Conservation (phyloP, 2,888 invertebrate genomes). For the Cryptophagus acutangulus region DNA sequence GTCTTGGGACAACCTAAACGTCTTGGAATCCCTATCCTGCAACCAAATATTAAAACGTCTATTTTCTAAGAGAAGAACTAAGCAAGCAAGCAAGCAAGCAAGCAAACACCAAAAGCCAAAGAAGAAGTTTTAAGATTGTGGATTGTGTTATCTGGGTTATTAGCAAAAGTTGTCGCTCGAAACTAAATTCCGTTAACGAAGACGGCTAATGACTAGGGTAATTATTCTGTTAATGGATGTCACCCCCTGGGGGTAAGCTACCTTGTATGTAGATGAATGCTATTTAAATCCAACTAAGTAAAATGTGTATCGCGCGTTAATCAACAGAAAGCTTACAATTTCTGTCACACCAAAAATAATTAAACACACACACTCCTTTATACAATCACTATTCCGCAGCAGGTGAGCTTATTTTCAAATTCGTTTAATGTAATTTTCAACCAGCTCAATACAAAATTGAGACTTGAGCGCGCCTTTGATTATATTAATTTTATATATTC, state of each 20-base stretch:
- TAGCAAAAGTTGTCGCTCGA: slow-evolving; percentile 18
- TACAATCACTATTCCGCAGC: no score
- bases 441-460: no score
- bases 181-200: slow-evolving; percentile 21
- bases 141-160: slow-evolving; percentile 18
- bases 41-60: no score
- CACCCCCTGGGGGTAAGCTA: slow-evolving; percentile 15
- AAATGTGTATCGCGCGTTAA: no score
- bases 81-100: no score
- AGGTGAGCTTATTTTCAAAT: neutral
- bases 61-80: no score
- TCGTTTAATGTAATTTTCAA: no score
- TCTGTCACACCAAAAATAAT: slow-evolving; percentile 3
- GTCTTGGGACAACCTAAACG: slow-evolving; percentile 55
- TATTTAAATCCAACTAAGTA: slow-evolving; percentile 10
- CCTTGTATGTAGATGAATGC: slow-evolving; percentile 1
- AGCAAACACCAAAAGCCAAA: no score
- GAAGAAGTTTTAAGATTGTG: slow-evolving; percentile 13
- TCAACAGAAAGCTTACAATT: slow-evolving; percentile 15
- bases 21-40: no score
- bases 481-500: slow-evolving; percentile 20
- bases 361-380: neutral
- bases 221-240: slow-evolving; percentile 25
- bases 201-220: slow-evolving; percentile 26
- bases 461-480: slow-evolving; percentile 26